Evolutionary conservation across 2,888 invertebrate genomes (phyloP).

Genomic region (Caenorhabditis angaria): DNA sequence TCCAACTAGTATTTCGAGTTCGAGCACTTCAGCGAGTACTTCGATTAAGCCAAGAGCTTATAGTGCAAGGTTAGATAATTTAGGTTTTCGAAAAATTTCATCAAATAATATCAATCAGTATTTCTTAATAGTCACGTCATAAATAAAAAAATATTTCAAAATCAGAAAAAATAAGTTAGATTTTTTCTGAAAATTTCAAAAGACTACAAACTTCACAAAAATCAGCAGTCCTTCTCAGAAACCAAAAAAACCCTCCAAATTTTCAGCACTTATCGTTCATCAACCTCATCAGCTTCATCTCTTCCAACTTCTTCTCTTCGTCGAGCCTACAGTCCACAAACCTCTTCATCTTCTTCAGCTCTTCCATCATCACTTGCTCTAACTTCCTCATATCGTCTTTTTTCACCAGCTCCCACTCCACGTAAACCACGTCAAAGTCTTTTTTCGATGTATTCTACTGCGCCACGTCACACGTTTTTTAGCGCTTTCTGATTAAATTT

Average conservation of each 20-base stretch:
- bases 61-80: conserved; percentile 34
- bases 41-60: conserved; percentile 34
- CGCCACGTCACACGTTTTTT: conserved; percentile 62
- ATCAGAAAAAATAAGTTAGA: too few species aligned
- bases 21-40: not conserved
- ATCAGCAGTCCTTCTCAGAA: not conserved
- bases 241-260: too few species aligned
- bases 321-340: conserved; percentile 40
- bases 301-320: conserved; percentile 23
- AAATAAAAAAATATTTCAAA: not conserved
- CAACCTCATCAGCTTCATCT: conserved; percentile 6
- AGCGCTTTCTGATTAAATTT: conserved; percentile 53
- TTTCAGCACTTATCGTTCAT: conserved; percentile 40
- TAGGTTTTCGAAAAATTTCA: too few species aligned
- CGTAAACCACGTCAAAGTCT: conserved; percentile 54
- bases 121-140: too few species aligned
- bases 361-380: conserved; percentile 37
- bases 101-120: too few species aligned
- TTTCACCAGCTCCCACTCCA: conserved; percentile 52
- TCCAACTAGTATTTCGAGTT: conserved; percentile 10
- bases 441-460: conserved; percentile 52
- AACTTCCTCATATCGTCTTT: conserved; percentile 48
- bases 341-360: too few species aligned
- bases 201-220: too few species aligned
- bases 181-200: too few species aligned